phyloP scores from a whole-genome alignment of 2,888 invertebrate species.

The Creontiades dilutus region DNA sequence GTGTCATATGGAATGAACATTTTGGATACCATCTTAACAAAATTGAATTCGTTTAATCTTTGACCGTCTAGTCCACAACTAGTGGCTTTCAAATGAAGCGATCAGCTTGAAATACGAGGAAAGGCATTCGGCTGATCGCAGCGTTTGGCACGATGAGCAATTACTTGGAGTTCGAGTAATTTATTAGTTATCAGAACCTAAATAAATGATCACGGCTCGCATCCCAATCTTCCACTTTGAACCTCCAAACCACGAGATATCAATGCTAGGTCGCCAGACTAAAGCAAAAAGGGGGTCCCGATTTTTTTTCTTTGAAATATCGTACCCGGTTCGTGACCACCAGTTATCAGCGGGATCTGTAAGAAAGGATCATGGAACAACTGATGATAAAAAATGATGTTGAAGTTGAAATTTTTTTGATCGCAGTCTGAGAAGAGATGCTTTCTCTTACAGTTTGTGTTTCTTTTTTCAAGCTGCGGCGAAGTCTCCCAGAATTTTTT shows the following conservation, averaged over 20 bases:
- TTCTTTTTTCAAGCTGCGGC: not conserved
- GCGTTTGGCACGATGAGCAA: slow-evolving; percentile 51
- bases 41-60: no score
- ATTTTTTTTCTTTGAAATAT: slow-evolving; percentile 28
- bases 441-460: not conserved
- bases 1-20: no score
- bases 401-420: slow-evolving; percentile 10
- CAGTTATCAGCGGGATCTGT: slow-evolving; percentile 37
- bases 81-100: not conserved
- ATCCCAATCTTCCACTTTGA: not conserved
- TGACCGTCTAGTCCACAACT: no score
- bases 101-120: not conserved
- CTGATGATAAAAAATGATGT: not conserved
- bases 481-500: not conserved
- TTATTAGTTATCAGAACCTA: slow-evolving; percentile 59
- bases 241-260: slow-evolving; percentile 6
- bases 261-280: not conserved
- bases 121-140: not conserved
- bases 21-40: no score
- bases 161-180: slow-evolving; percentile 32
- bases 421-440: not conserved
- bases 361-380: not conserved
- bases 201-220: slow-evolving; percentile 54
- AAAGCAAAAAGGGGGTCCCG: not conserved
- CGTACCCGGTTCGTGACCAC: slow-evolving; percentile 45